Base-by-base conservation (phyloP, 2,888 invertebrate genomes). In the Andrena chrysosceles region DNA sequence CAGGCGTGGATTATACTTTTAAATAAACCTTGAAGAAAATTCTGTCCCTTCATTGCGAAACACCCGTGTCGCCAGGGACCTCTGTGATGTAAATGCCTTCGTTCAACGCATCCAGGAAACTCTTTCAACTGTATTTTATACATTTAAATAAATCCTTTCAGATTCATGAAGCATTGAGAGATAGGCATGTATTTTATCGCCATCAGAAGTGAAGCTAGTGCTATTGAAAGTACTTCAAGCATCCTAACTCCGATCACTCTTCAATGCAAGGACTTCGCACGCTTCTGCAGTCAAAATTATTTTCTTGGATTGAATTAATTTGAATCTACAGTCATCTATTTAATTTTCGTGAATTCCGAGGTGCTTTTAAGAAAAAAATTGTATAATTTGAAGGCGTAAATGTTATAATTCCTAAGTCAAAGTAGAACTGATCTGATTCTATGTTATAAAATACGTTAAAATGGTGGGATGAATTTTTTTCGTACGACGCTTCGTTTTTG, bases 21-120 rank as follows among this genome's bases (percentile, higher is more conserved):
- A 77, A 77, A 77, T 62, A 48, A 5, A 1, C 7, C 6, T 2
- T 33, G 26, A 60, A n/a, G 60, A 26, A 60, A 74, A 67, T 60
- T 74, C 33, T 23, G 20, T 5, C n/a, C 31, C 48, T 35, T 35
- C 1, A 35, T 35, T 2, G 35, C 2, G 4, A 29, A 54, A 76
- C 63, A 23, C 42, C 56, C 54, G 23, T 33, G 31, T 77, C 72
- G 10, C 66, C 77, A 48, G 54, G 13, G 48, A n/a, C n/a, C n/a
- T 75, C 66, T 62, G 66, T 67, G 23, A 77, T 77, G 77, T 67
- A 77, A 77, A 77, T 77, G 31, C 48, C 63, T 0, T 10, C 67
- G 66, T 48, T 48, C 48, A 64, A 49, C 16, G 20, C 33, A 29
- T 33, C 49, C 7, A 20, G 42, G 13, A 64, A 78, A 75, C 60